Evolutionary conservation across 2,113 vertebrate genomes (phyloP).

Genomic region (Platichthys stellatus): DNA sequence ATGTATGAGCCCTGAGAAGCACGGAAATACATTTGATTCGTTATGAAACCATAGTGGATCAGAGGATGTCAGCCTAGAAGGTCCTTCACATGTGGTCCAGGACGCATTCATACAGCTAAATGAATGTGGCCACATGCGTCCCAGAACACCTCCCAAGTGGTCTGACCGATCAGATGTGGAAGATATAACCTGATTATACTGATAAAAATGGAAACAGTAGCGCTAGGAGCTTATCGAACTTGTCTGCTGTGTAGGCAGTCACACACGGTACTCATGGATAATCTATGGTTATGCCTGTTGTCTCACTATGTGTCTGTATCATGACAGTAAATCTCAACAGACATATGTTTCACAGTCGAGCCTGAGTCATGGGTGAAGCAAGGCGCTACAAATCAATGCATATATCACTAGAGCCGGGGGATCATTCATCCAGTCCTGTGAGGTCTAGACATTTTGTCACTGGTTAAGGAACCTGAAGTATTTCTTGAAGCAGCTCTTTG

Average conservation of each 20-base stretch:
- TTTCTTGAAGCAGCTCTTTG: conserved; percentile 14
- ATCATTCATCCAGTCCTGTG: not conserved
- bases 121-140: too few relatives aligned
- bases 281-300: conserved; percentile 21
- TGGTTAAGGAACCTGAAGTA: not conserved
- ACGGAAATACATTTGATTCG: too few relatives aligned
- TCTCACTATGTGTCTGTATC: conserved; percentile 32
- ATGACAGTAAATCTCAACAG: conserved; percentile 52
- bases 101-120: too few relatives aligned
- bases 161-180: too few relatives aligned
- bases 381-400: conserved; percentile 23
- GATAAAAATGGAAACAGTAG: not conserved
- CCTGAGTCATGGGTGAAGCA: conserved; percentile 21
- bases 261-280: conserved; percentile 14
- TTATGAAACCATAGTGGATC: too few relatives aligned
- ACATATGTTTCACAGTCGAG: conserved; percentile 49
- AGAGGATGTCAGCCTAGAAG: too few relatives aligned
- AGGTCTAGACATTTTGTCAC: conserved; percentile 29
- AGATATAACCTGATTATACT: too few relatives aligned
- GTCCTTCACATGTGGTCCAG: too few relatives aligned
- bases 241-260: not conserved
- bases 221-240: not conserved
- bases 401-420: conserved; percentile 15
- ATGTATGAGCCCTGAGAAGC: not conserved
- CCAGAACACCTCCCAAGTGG: too few relatives aligned